These are phyloP conservation scores for Telmatochromis sp. DNA, from an alignment of 2,113 vertebrate genomes.

Conservation along the genomic window DNA sequence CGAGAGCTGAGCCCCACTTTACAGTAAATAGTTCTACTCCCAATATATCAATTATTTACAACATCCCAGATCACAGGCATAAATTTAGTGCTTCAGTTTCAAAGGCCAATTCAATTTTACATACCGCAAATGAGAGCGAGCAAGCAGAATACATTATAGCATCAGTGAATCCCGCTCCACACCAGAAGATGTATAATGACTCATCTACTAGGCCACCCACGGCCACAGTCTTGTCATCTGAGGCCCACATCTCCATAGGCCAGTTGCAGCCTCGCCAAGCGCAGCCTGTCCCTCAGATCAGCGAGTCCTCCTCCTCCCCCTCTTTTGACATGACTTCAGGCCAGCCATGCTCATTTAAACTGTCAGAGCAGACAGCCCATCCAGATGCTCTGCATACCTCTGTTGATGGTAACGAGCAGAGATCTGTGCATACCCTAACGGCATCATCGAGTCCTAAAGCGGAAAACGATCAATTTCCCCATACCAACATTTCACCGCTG, in stretches of 20 bases:
- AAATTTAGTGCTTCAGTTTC: background rate
- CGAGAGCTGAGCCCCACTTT: conserved; percentile 5
- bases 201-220: conserved; percentile 1
- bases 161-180: background rate
- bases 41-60: conserved; percentile 44
- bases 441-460: conserved; percentile 24
- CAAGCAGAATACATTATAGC: background rate
- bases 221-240: background rate
- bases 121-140: background rate
- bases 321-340: conserved; percentile 24
- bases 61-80: conserved; percentile 1
- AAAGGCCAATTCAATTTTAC: background rate
- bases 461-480: conserved; percentile 21
- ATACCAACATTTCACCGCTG: background rate
- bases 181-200: conserved; percentile 1
- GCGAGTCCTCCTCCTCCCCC: background rate
- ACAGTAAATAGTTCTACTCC: conserved; percentile 24
- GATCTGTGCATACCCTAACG: background rate
- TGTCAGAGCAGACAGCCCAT: conserved; percentile 4
- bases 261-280: background rate
- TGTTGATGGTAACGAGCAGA: conserved; percentile 36
- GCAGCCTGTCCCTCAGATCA: conserved; percentile 2
- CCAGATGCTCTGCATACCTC: conserved; percentile 6
- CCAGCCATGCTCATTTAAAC: conserved; percentile 22
- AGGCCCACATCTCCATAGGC: background rate